A percentile compares a stretch with the other conserved stretches of the same genome.
phyloP scores from a whole-genome alignment of 1,140 invertebrate genomes.

The Ectropis grisescens region DNA sequence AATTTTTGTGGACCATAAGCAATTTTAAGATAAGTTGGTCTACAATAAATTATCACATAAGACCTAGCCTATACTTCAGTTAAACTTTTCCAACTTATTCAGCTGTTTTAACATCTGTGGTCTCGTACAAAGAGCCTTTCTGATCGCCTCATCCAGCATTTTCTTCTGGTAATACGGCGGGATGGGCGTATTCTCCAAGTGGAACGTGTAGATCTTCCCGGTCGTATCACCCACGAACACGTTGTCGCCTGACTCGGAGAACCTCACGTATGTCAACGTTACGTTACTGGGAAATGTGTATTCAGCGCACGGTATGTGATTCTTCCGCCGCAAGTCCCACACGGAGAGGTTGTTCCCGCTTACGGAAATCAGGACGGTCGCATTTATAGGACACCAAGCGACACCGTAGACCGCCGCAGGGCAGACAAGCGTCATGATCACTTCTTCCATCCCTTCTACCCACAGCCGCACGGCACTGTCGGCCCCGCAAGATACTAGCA shows the following conservation, averaged over 20 bases:
- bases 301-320: conserved; percentile 73
- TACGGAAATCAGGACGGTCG: conserved; percentile 84
- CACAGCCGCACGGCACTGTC: conserved; percentile 86
- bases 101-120: conserved; percentile 72
- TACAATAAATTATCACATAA: no score
- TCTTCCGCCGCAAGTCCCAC: conserved; percentile 80
- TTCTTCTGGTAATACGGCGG: conserved; percentile 75
- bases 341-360: conserved; percentile 78
- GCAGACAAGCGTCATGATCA: conserved; percentile 74
- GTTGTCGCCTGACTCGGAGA: conserved; percentile 76
- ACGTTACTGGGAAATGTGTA: conserved; percentile 57
- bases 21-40: no score
- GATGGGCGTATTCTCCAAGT: conserved; percentile 78
- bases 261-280: conserved; percentile 68
- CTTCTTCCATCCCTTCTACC: conserved; percentile 76
- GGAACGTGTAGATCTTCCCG: conserved; percentile 75
- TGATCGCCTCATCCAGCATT: conserved; percentile 72
- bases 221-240: conserved; percentile 75
- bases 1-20: no score
- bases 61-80: no score
- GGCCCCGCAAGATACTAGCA: conserved; percentile 86
- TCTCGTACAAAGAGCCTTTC: conserved; percentile 73
- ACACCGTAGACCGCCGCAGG: conserved; percentile 75
- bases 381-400: conserved; percentile 85
- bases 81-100: conserved; percentile 65